Base-by-base conservation (phyloP, 2,888 invertebrate genomes). In the Xestia xanthographa region DNA sequence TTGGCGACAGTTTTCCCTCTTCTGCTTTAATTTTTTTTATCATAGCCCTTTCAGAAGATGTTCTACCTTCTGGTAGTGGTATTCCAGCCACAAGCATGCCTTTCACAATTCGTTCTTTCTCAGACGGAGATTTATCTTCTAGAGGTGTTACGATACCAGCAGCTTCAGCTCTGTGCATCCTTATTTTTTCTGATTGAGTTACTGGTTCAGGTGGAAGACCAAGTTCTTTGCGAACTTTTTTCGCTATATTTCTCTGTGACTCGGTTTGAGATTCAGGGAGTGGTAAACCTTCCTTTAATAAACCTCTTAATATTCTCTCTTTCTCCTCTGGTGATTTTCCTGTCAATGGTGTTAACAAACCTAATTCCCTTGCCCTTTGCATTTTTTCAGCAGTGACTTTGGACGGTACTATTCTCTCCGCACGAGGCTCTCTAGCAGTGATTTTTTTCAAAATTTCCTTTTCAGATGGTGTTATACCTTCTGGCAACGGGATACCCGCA, bases 131-230 rank as follows among this genome's bases (percentile, higher is more conserved):
- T 81, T 92, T 91, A 0, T 90, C 92, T 85, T 91, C 91, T 71
- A 92, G 79, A 0, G 92, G 92, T 12, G 86, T 85, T 0, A 92
- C 75, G 0, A 90, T 41, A 14, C 91, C 92, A 53, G 87, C 86
- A 2, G 88, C 89, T 69, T 85, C 72, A 14, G 91, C 92, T 82
- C 88, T 88, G 5, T 79, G 79, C 63, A 89, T 88, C 66, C 84
- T 91, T 63, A 82, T 75, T 76, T 87, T 92, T 29, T 86, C 86
- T 9, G 89, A 84, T 12, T 80, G 60, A 3, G 88, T 87, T 78
- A 77, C 86, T 0, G 92, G 90, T 66, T 85, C 86, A 2, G 83
- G 84, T 45, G 84, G 86, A 6, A 85, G 58, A 0, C 86, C 84
- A 29, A 86, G 38, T 22, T 86, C 77, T 50, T 60, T 77, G 11